Conservation (phyloP, 2,113 vertebrate genomes). For the Bufo gargarizans region DNA sequence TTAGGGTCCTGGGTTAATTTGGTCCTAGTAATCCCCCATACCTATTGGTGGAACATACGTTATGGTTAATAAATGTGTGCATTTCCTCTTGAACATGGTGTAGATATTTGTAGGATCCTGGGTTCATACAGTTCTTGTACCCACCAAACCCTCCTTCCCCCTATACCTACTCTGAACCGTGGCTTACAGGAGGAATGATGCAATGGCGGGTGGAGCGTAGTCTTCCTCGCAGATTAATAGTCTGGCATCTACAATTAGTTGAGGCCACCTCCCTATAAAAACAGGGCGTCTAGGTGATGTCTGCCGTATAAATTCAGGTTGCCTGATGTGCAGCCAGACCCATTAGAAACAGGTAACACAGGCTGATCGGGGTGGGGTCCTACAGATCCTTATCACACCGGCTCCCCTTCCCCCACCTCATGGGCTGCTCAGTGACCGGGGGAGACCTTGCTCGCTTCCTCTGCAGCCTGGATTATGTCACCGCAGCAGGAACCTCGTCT, state of each 20-base stretch:
- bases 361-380: conserved; percentile 4
- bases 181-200: conserved; percentile 18
- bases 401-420: background rate
- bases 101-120: background rate
- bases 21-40: too few relatives aligned
- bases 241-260: background rate
- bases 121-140: background rate
- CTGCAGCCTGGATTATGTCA: background rate
- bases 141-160: background rate
- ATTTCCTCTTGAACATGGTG: too few relatives aligned
- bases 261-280: conserved; percentile 40
- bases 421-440: background rate
- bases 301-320: conserved; percentile 5
- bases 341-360: conserved; percentile 23
- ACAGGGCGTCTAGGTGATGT: conserved; percentile 10
- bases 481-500: background rate
- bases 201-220: conserved; percentile 36
- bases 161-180: background rate
- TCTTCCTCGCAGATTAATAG: conserved; percentile 1
- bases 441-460: background rate
- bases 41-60: too few relatives aligned
- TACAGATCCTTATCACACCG: background rate
- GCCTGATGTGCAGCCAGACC: background rate
- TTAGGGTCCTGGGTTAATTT: too few relatives aligned
- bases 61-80: too few relatives aligned